phyloP scores from a whole-genome alignment of 1,140 invertebrate species.

The Apolygus lucorum region DNA sequence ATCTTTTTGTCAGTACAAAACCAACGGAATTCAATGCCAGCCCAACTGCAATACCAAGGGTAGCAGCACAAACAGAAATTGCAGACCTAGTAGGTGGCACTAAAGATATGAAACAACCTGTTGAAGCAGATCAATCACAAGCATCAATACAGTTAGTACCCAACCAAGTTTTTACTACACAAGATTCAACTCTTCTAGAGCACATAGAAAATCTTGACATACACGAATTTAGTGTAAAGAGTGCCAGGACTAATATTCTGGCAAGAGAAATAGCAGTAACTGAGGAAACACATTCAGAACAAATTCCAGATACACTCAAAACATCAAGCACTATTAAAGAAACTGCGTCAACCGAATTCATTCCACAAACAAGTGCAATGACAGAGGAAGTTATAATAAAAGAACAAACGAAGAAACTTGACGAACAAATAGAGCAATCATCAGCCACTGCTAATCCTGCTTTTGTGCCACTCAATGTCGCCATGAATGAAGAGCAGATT shows the following conservation, averaged over 20 bases:
- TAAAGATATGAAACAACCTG: conserved; percentile 6
- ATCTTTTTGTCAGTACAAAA: conserved; percentile 22
- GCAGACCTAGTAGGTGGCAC: conserved; percentile 9
- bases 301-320: conserved; percentile 21
- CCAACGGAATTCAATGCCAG: conserved; percentile 22
- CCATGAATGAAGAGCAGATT: conserved; percentile 19
- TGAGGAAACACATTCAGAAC: conserved; percentile 21
- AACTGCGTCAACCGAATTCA: conserved; percentile 24
- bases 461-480: conserved; percentile 29
- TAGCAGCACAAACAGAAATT: conserved; percentile 24
- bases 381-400: conserved; percentile 25
- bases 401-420: conserved; percentile 31
- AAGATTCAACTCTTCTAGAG: conserved; percentile 16
- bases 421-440: conserved; percentile 11
- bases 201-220: conserved; percentile 11
- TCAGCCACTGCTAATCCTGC: conserved; percentile 18
- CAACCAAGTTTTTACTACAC: conserved; percentile 14
- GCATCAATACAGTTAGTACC: conserved; percentile 25
- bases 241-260: conserved; percentile 9
- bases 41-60: conserved; percentile 18
- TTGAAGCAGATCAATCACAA: background rate
- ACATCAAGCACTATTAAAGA: conserved; percentile 33
- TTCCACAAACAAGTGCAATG: conserved; percentile 19
- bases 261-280: conserved; percentile 19
- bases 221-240: background rate